phyloP scores from a whole-genome alignment of 2,888 invertebrate genomes.

The Acanthacorydalis orientalis region DNA sequence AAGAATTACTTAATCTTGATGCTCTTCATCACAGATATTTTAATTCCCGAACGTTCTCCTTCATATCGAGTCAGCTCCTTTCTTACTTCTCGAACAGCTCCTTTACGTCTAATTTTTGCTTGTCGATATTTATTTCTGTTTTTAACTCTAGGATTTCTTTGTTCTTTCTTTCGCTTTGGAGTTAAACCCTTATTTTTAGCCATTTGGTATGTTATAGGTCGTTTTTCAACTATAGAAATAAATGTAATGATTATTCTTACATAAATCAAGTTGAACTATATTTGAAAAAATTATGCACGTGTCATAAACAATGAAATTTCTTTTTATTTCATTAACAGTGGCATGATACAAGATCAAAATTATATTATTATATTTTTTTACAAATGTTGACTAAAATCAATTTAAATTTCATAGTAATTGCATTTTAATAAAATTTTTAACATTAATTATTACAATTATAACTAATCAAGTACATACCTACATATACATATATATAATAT shows the following conservation, averaged over 20 bases:
- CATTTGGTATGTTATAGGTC: slow-evolving; percentile 84
- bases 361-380: no score
- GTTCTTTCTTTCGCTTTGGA: slow-evolving; percentile 79
- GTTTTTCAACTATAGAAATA: slow-evolving; percentile 34
- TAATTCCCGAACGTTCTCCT: slow-evolving; percentile 90
- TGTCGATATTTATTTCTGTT: slow-evolving; percentile 84
- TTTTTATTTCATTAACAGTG: no score
- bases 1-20: slow-evolving; percentile 69
- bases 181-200: slow-evolving; percentile 91
- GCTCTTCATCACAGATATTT: slow-evolving; percentile 74
- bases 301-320: no score
- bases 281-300: no score
- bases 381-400: no score
- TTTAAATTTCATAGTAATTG: no score
- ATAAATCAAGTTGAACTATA: neutral
- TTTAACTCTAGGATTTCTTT: slow-evolving; percentile 88
- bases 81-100: slow-evolving; percentile 71
- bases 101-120: slow-evolving; percentile 82
- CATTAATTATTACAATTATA: no score
- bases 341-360: no score
- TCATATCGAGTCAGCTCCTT: slow-evolving; percentile 69
- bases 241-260: neutral
- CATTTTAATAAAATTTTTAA: no score
- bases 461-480: no score
- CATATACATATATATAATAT: neutral